Conservation (phyloP, 1,140 invertebrate genomes). For the Brachionus angularis region DNA sequence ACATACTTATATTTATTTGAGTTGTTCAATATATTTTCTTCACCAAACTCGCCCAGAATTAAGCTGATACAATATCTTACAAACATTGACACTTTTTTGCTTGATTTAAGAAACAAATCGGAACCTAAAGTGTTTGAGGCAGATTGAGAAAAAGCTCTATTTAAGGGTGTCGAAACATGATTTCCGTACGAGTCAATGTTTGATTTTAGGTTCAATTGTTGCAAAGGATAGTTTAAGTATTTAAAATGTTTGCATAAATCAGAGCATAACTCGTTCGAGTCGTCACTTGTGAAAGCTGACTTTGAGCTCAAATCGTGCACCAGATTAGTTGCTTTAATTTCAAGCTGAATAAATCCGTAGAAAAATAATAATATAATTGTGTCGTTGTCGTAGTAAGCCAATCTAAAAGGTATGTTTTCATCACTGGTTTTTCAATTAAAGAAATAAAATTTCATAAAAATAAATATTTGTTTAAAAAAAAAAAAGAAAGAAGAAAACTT, state of each 20-base stretch:
- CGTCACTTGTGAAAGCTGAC: neutral
- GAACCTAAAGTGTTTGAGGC: too few relatives aligned
- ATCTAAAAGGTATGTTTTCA: neutral
- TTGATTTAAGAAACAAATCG: too few relatives aligned
- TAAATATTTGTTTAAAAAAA: too few relatives aligned
- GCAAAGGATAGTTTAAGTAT: constrained; percentile 35
- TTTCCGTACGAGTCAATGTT: constrained; percentile 27
- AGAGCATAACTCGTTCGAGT: neutral
- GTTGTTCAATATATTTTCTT: neutral
- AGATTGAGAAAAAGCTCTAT: too few relatives aligned
- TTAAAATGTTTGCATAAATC: constrained; percentile 23
- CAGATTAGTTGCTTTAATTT: constrained; percentile 42
- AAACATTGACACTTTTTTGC: constrained; percentile 8
- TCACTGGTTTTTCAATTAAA: neutral
- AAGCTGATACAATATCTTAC: constrained; percentile 26
- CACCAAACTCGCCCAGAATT: constrained; percentile 23
- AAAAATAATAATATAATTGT: constrained; percentile 11
- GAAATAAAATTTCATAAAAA: neutral
- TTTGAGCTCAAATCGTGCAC: constrained; percentile 8
- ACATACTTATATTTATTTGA: constrained; percentile 25
- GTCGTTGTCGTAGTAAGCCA: constrained; percentile 27
- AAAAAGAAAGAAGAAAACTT: too few relatives aligned
- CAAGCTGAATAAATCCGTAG: neutral
- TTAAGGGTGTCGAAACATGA: neutral
- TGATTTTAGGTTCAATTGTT: constrained; percentile 1